Percentiles rank a stretch among this genome's conserved stretches.
phyloP scores from a whole-genome alignment of 2,797 vertebrate genomes.

The Lithobates sylvaticus region DNA sequence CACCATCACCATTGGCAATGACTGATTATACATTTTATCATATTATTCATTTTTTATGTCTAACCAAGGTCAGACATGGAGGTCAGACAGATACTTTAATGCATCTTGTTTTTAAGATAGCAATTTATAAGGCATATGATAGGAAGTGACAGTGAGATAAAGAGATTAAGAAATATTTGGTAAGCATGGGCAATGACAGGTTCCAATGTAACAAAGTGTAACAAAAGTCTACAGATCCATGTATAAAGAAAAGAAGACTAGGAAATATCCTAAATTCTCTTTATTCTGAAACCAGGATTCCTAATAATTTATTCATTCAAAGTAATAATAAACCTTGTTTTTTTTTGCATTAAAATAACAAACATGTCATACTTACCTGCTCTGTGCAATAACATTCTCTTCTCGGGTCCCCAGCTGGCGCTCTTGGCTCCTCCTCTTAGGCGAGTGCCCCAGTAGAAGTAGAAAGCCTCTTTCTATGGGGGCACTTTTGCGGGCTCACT shows the following conservation, averaged over 20 bases:
- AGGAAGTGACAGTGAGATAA: slow-evolving; percentile 39
- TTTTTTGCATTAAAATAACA: too few relatives aligned
- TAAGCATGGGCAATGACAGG: background rate
- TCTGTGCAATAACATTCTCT: too few relatives aligned
- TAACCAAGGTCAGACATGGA: slow-evolving; percentile 48
- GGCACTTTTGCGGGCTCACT: too few relatives aligned
- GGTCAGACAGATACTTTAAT: slow-evolving; percentile 46
- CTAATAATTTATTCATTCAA: too few relatives aligned
- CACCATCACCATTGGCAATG: slow-evolving; percentile 33
- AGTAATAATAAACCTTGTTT: too few relatives aligned
- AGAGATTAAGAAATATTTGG: slow-evolving; percentile 27
- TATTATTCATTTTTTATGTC: slow-evolving; percentile 44
- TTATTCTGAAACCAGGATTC: too few relatives aligned
- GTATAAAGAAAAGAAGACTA: background rate
- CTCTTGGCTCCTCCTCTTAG: too few relatives aligned
- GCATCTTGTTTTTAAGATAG: slow-evolving; percentile 43
- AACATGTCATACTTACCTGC: too few relatives aligned
- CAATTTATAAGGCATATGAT: slow-evolving; percentile 39
- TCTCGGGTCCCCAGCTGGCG: too few relatives aligned
- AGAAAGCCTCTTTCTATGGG: too few relatives aligned
- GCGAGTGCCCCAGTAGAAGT: too few relatives aligned
- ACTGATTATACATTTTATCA: slow-evolving; percentile 52
- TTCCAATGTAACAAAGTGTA: background rate
- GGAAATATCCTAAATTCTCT: too few relatives aligned
- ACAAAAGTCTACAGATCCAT: background rate